Conservation (phyloP, 2,888 invertebrate species). For the Buathra laborator region DNA sequence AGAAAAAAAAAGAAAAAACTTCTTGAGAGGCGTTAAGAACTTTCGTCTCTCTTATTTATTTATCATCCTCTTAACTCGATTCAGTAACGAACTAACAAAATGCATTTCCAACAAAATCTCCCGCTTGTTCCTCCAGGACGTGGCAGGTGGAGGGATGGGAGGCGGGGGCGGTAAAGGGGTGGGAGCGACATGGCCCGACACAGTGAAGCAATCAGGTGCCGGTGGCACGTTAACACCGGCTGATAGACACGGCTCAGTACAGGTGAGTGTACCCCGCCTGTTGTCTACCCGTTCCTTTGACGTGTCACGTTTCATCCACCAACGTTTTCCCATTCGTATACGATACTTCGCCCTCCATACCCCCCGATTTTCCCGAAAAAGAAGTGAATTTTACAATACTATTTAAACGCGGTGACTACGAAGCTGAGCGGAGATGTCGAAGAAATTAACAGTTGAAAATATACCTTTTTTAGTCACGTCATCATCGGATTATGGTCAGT, state of each 20-base stretch:
- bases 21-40: neutral
- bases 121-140: conserved; percentile 84
- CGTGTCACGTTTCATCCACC: conserved; percentile 55
- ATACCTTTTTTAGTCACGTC: conserved; percentile 81
- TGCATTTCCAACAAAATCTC: conserved; percentile 81
- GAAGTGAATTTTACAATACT: neutral
- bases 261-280: conserved; percentile 88
- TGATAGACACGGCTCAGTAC: conserved; percentile 98
- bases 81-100: conserved; percentile 76
- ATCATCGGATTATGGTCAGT: conserved; percentile 83
- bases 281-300: conserved; percentile 66
- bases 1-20: neutral
- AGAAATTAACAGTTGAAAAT: conserved; percentile 74
- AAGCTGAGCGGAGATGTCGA: conserved; percentile 24
- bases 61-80: conserved; percentile 43
- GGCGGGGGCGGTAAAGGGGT: conserved; percentile 89
- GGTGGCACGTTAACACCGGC: conserved; percentile 96
- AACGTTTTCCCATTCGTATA: neutral
- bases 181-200: conserved; percentile 94
- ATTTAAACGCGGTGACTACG: conserved; percentile 64
- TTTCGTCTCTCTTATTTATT: neutral
- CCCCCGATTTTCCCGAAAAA: conserved; percentile 10
- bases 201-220: conserved; percentile 92
- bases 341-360: neutral
- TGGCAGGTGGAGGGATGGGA: conserved; percentile 84